Evolutionary conservation across 2,113 vertebrate species (phyloP).

Genomic region (Asarcornis scutulata): DNA sequence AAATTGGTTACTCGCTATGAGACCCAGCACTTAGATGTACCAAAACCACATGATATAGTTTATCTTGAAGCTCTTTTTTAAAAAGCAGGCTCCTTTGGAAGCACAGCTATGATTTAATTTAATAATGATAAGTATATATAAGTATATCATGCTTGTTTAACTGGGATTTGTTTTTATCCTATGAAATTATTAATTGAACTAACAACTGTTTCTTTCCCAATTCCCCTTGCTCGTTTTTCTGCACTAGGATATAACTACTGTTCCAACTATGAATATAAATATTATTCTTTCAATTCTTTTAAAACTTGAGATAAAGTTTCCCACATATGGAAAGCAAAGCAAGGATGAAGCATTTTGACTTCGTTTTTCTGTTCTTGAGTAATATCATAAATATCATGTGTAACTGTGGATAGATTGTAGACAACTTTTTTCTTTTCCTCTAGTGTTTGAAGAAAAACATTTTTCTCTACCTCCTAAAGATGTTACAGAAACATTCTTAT

Average conservation of each 20-base stretch:
- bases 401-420: background rate
- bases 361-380: background rate
- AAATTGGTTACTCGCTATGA: background rate
- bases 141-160: background rate
- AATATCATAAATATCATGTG: background rate
- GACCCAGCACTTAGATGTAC: background rate
- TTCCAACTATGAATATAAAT: background rate
- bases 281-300: background rate
- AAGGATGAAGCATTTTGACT: background rate
- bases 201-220: background rate
- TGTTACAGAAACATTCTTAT: background rate
- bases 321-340: background rate
- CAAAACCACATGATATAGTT: background rate
- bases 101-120: background rate
- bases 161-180: background rate
- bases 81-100: background rate
- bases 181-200: background rate
- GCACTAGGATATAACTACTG: background rate
- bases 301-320: background rate
- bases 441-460: background rate
- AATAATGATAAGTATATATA: background rate
- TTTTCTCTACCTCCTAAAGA: background rate
- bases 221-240: rapidly evolving
- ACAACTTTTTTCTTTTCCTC: background rate
- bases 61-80: background rate